phyloP scores from a whole-genome alignment of 2,113 vertebrate species.

The Kryptolebias marmoratus region DNA sequence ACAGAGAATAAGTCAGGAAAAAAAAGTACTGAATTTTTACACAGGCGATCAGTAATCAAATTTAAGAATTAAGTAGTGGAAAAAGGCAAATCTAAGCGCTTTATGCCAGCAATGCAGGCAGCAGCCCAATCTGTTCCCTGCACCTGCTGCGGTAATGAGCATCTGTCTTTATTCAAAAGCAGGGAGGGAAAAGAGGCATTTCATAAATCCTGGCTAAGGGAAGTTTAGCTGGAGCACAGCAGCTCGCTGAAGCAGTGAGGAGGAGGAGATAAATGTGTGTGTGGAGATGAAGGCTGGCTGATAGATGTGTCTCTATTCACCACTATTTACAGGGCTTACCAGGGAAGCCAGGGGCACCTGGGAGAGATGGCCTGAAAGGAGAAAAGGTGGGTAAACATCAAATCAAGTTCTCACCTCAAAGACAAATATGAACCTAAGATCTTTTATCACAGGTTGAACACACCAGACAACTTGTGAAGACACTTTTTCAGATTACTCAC shows the following conservation, averaged over 20 bases:
- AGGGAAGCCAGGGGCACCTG: conserved; percentile 85
- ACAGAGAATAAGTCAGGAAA: conserved; percentile 39
- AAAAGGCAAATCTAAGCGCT: conserved; percentile 76
- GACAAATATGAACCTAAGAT: conserved; percentile 53
- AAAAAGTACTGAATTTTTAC: conserved; percentile 61
- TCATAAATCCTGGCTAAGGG: conserved; percentile 77
- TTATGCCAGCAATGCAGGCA: conserved; percentile 71
- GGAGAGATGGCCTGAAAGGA: conserved; percentile 91
- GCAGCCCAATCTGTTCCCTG: conserved; percentile 79
- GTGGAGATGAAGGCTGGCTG: conserved; percentile 68
- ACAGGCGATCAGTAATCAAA: conserved; percentile 81
- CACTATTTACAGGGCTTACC: conserved; percentile 83
- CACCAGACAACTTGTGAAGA: conserved; percentile 45
- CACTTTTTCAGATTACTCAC: conserved; percentile 39
- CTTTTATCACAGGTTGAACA: conserved; percentile 65
- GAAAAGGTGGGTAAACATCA: conserved; percentile 91
- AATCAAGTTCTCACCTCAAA: conserved; percentile 55
- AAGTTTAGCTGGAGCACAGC: conserved; percentile 72
- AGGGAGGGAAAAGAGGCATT: conserved; percentile 73
- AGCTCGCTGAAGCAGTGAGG: conserved; percentile 70
- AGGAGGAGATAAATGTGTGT: conserved; percentile 75
- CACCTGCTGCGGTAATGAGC: conserved; percentile 83
- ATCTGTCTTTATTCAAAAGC: conserved; percentile 81
- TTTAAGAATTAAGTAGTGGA: conserved; percentile 81
- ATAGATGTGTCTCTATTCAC: conserved; percentile 74